Conservation (phyloP, 2,797 vertebrate genomes). For the Aplochiton taeniatus region DNA sequence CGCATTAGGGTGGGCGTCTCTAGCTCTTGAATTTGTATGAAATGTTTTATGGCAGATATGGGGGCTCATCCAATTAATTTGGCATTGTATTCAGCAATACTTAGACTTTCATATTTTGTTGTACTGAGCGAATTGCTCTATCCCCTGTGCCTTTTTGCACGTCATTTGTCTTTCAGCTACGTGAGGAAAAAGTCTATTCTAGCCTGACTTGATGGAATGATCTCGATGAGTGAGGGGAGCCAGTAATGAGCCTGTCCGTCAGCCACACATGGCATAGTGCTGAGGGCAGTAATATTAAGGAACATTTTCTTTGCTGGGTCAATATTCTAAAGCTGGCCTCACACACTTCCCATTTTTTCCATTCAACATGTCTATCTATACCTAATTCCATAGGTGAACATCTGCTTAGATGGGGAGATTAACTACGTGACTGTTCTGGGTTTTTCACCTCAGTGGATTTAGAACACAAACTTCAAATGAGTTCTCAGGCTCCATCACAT, state of each 20-base stretch:
- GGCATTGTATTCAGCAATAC: no score
- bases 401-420: slow-evolving; percentile 27
- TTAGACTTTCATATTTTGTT: neutral
- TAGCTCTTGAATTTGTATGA: no score
- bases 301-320: slow-evolving; percentile 51
- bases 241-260: slow-evolving; percentile 73
- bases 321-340: slow-evolving; percentile 37
- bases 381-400: slow-evolving; percentile 18
- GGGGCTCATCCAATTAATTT: no score
- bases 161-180: slow-evolving; percentile 56
- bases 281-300: slow-evolving; percentile 56
- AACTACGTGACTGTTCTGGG: neutral
- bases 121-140: neutral
- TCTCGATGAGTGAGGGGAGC: slow-evolving; percentile 68
- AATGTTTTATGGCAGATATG: no score
- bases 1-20: no score
- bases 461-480: slow-evolving; percentile 55
- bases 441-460: neutral
- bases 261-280: slow-evolving; percentile 62
- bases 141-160: slow-evolving; percentile 53
- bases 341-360: slow-evolving; percentile 9
- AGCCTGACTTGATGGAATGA: slow-evolving; percentile 53
- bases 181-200: slow-evolving; percentile 60
- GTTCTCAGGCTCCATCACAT: slow-evolving; percentile 38
- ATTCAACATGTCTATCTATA: slow-evolving; percentile 27